phyloP scores from a whole-genome alignment of 2,797 vertebrate species.

The Gymnopithys bicolor region DNA sequence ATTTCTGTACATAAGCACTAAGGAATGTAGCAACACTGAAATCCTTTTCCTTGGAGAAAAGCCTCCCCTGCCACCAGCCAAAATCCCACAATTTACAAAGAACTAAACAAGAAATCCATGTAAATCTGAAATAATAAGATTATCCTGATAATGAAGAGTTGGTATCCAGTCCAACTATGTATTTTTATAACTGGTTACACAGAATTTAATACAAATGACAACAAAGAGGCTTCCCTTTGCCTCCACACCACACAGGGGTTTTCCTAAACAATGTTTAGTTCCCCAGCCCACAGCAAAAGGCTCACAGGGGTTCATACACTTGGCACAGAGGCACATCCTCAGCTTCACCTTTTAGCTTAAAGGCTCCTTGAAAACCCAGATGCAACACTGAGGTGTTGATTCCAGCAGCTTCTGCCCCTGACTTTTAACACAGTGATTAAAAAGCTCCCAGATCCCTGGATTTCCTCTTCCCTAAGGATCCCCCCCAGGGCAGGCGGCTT shows the following conservation, averaged over 20 bases:
- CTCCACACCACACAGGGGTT: accelerated
- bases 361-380: neutral
- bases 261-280: neutral
- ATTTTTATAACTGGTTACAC: neutral
- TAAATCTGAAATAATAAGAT: neutral
- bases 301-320: neutral
- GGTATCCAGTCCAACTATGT: neutral
- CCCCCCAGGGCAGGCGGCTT: neutral
- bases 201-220: neutral
- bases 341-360: neutral
- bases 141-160: neutral
- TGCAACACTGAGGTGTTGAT: neutral
- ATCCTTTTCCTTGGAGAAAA: neutral
- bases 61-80: accelerated
- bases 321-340: neutral
- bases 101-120: neutral
- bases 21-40: neutral
- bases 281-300: neutral
- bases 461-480: neutral
- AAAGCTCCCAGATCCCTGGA: neutral
- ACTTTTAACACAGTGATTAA: neutral
- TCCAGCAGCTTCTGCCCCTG: neutral
- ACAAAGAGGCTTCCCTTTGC: neutral
- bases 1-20: neutral
- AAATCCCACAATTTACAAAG: neutral